Conservation (phyloP, 2,888 invertebrate species). For the Drosophila atroscutellata region DNA sequence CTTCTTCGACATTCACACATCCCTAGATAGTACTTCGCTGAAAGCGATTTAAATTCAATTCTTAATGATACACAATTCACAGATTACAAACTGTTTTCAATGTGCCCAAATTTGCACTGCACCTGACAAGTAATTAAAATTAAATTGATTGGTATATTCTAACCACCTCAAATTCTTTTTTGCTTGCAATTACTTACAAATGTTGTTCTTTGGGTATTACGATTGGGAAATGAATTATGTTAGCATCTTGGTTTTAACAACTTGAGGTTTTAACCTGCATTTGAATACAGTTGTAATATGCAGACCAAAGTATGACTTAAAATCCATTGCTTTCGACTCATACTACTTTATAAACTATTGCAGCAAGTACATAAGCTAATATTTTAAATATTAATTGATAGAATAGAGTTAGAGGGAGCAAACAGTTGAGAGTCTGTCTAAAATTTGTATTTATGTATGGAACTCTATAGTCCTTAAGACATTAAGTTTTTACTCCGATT, state of each 20-base stretch:
- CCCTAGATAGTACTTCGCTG: slow-evolving; percentile 16
- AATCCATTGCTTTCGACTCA: background rate
- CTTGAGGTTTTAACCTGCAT: background rate
- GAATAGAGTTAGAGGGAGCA: background rate
- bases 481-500: background rate
- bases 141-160: background rate
- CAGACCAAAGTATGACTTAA: background rate
- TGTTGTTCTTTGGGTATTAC: background rate
- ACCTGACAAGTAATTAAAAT: slow-evolving; percentile 4
- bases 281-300: background rate
- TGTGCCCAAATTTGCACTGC: background rate
- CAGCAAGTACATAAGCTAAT: background rate
- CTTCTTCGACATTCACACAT: slow-evolving; percentile 5
- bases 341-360: too few relatives aligned
- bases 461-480: background rate
- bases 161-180: background rate
- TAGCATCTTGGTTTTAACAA: too few relatives aligned
- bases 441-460: background rate
- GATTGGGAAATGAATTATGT: background rate
- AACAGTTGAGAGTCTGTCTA: background rate
- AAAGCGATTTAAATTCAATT: slow-evolving; percentile 39
- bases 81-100: slow-evolving; percentile 20
- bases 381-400: background rate
- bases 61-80: slow-evolving; percentile 14
- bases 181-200: background rate